Conservation (phyloP, 2,113 vertebrate species). For the Pterocles gutturalis region DNA sequence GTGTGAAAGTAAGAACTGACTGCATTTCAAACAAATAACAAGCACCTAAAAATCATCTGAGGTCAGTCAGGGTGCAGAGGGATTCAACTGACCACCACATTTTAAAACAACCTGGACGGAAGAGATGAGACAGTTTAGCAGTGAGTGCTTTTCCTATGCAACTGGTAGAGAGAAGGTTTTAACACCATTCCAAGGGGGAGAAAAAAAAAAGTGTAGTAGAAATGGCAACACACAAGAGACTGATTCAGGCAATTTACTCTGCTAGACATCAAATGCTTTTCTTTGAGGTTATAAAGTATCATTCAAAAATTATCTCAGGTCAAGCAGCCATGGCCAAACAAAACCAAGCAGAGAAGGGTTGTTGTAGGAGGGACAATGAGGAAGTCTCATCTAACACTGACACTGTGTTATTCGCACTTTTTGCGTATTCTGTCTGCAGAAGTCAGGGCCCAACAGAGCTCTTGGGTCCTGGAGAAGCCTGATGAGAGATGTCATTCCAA, state of each 20-base stretch:
- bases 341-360: background rate
- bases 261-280: background rate
- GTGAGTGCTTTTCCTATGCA: background rate
- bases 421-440: background rate
- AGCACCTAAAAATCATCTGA: background rate
- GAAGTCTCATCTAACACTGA: background rate
- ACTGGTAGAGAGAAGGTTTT: background rate
- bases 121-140: background rate
- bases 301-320: background rate
- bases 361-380: background rate
- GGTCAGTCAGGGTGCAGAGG: background rate
- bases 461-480: background rate
- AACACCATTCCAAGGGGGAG: background rate
- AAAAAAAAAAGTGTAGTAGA: background rate
- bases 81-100: background rate
- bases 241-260: background rate
- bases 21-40: background rate
- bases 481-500: background rate
- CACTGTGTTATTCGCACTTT: background rate
- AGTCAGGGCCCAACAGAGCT: background rate
- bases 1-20: background rate
- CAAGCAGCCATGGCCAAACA: background rate
- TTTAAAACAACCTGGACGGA: background rate
- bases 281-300: background rate
- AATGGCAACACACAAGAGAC: background rate